Evolutionary conservation across 2,797 vertebrate species (phyloP).

Genomic region (Podarcis lilfordi): DNA sequence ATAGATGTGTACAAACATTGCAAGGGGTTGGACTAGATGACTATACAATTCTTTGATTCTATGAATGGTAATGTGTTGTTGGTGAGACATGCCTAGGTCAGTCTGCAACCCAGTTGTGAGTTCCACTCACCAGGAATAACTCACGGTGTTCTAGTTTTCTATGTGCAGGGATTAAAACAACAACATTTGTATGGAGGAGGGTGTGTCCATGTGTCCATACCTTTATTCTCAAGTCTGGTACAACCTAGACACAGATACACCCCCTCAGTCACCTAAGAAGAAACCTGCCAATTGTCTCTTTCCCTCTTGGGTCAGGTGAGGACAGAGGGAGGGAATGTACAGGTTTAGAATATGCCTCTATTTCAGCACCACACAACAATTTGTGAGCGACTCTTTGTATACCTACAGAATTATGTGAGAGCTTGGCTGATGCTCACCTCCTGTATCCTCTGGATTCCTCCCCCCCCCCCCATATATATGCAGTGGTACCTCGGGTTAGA

Average conservation of each 20-base stretch:
- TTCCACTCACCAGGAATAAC: too few relatives aligned
- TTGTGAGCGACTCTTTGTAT: neutral
- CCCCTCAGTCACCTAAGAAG: neutral
- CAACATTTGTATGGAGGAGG: neutral
- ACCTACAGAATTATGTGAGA: neutral
- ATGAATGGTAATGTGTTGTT: neutral
- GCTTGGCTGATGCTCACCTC: neutral
- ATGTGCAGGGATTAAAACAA: neutral
- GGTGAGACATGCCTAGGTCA: neutral
- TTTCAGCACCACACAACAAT: neutral
- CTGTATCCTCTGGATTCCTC: neutral
- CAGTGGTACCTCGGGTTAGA: too few relatives aligned
- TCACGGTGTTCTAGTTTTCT: neutral
- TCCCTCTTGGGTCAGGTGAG: neutral
- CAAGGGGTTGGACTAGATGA: too few relatives aligned
- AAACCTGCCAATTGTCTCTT: neutral
- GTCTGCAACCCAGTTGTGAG: neutral
- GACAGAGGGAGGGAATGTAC: neutral
- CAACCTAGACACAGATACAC: neutral
- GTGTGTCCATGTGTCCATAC: neutral
- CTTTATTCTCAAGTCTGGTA: neutral
- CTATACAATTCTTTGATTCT: too few relatives aligned
- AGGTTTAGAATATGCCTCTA: neutral
- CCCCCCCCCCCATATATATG: too few relatives aligned
- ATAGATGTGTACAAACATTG: neutral